Percentiles rank a stretch among this genome's conserved stretches.
Evolutionary conservation across 2,797 vertebrate species (phyloP).

Genomic region (Danio albolineatus): DNA sequence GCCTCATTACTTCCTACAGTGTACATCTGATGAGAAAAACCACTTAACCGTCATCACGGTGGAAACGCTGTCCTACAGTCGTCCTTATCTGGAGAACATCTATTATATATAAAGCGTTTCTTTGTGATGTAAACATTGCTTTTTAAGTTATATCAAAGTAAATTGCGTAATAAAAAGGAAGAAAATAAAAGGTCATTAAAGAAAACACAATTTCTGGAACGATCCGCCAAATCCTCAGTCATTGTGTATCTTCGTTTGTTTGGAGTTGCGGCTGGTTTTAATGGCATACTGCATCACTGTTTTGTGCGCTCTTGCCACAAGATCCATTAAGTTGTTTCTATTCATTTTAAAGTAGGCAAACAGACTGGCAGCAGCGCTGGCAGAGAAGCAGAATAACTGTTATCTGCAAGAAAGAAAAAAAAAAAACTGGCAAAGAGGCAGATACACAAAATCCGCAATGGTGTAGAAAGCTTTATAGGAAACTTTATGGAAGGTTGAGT

Average conservation of each 20-base stretch:
- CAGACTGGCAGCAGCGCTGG: slow-evolving; percentile 4
- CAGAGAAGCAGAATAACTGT: slow-evolving; percentile 14
- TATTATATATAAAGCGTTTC: neutral
- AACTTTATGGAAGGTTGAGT: slow-evolving; percentile 1
- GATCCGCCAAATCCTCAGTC: slow-evolving; percentile 42
- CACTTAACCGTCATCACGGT: slow-evolving; percentile 46
- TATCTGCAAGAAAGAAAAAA: slow-evolving; percentile 2
- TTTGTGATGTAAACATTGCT: neutral
- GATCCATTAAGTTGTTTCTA: slow-evolving; percentile 56
- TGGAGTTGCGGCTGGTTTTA: slow-evolving; percentile 48
- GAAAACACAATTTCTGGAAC: slow-evolving; percentile 46
- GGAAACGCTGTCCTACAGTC: slow-evolving; percentile 15
- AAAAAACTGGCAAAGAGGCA: neutral
- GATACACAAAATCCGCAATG: slow-evolving; percentile 10
- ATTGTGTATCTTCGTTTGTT: slow-evolving; percentile 56
- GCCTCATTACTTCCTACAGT: slow-evolving; percentile 62
- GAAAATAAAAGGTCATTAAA: slow-evolving; percentile 39
- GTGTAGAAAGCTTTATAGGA: slow-evolving; percentile 22
- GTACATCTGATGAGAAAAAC: slow-evolving; percentile 58
- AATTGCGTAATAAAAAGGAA: neutral
- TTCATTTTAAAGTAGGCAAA: slow-evolving; percentile 50
- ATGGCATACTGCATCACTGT: slow-evolving; percentile 56
- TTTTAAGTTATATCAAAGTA: slow-evolving; percentile 1
- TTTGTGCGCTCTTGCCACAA: slow-evolving; percentile 28
- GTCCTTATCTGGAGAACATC: slow-evolving; percentile 55